These are phyloP conservation scores for Ichneumoninae sp. DNA, from an alignment of 2,888 invertebrate species.

Conservation along the genomic window DNA sequence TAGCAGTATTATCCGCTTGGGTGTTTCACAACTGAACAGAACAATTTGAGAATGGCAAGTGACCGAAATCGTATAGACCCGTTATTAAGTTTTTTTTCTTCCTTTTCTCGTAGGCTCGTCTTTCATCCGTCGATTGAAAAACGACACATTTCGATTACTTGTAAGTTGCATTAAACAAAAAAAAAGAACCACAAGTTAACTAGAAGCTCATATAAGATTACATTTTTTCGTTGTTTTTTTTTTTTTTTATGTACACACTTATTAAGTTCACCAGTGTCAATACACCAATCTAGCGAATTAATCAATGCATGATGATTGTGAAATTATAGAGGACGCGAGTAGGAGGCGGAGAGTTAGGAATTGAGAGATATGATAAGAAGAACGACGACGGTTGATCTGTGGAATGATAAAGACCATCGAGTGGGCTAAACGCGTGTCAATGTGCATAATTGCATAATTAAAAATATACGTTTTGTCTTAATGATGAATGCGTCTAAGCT, in stretches of 20 bases:
- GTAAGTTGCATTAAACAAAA: conserved; percentile 25
- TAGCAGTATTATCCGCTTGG: conserved; percentile 74
- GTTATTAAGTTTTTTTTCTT: conserved; percentile 8
- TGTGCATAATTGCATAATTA: conserved; percentile 66
- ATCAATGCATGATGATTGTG: conserved; percentile 45
- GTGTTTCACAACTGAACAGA: conserved; percentile 53
- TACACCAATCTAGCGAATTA: conserved; percentile 47
- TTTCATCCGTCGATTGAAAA: conserved; percentile 47
- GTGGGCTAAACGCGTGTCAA: conserved; percentile 42
- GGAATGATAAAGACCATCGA: conserved; percentile 23
- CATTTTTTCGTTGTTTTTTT: neutral
- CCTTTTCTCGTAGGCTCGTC: conserved; percentile 44
- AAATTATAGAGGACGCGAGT: conserved; percentile 50
- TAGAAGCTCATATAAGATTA: conserved; percentile 7
- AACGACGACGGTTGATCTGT: conserved; percentile 24
- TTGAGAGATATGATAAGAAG: conserved; percentile 11
- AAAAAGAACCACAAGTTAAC: conserved; percentile 15
- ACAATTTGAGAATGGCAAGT: conserved; percentile 45
- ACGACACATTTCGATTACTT: conserved; percentile 20
- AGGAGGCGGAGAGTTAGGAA: conserved; percentile 12
- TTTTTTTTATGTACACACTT: conserved; percentile 12
- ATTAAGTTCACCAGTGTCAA: conserved; percentile 34
- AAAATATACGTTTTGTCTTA: conserved; percentile 31
- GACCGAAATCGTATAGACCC: conserved; percentile 43
- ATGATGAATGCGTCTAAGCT: conserved; percentile 62